Conservation (phyloP, 2,888 invertebrate species). For the Latheticus oryzae region DNA sequence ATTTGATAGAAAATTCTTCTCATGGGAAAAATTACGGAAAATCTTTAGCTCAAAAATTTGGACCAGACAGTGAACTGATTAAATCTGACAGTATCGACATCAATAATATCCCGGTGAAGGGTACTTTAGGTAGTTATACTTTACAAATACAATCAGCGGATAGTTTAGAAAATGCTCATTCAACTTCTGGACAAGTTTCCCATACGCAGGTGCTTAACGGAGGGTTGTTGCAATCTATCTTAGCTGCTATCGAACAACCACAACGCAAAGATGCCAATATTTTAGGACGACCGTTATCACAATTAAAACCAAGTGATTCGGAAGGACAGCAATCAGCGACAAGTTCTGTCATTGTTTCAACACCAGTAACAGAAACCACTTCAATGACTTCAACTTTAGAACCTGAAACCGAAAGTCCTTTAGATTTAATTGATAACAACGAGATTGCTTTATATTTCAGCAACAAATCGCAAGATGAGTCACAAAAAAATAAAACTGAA, state of each 20-base stretch:
- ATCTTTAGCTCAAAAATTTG: constrained; percentile 60
- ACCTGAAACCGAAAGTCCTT: constrained; percentile 48
- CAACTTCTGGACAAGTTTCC: constrained; percentile 68
- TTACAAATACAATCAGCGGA: constrained; percentile 82
- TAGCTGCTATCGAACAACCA: constrained; percentile 85
- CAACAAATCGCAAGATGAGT: constrained; percentile 51
- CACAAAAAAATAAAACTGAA: background rate
- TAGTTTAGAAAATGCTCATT: constrained; percentile 62
- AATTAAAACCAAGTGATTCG: constrained; percentile 54
- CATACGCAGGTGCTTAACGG: constrained; percentile 84
- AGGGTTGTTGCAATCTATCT: constrained; percentile 82
- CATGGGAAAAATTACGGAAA: constrained; percentile 58
- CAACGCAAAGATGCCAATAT: constrained; percentile 54
- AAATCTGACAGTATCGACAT: constrained; percentile 63
- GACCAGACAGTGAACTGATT: constrained; percentile 60
- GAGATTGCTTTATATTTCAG: constrained; percentile 72
- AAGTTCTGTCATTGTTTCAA: constrained; percentile 64
- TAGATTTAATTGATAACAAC: constrained; percentile 68
- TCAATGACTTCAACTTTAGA: constrained; percentile 47
- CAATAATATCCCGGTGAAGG: constrained; percentile 69
- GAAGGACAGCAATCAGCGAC: constrained; percentile 66
- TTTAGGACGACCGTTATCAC: constrained; percentile 54
- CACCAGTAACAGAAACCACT: constrained; percentile 55
- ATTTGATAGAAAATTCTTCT: constrained; percentile 48
- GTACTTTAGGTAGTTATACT: constrained; percentile 75